Conservation (phyloP, 2,113 vertebrate genomes). For the Otolemur garnettii region DNA sequence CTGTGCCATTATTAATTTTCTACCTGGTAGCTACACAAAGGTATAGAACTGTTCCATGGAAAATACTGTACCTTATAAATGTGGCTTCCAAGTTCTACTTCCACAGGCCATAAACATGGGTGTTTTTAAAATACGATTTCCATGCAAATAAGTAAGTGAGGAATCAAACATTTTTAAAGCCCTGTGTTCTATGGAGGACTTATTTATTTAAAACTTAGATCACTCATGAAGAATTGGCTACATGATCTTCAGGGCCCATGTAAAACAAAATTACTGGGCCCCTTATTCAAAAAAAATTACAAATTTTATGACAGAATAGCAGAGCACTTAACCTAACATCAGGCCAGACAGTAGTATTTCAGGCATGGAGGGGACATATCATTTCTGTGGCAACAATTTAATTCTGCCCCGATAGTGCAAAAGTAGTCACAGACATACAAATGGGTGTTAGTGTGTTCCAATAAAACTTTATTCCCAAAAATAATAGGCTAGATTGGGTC, state of each 20-base stretch:
- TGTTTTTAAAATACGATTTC: not conserved
- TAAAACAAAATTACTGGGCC: not conserved
- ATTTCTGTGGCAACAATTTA: not conserved
- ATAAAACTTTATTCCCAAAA: not conserved
- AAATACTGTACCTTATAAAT: not conserved
- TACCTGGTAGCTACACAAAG: not conserved
- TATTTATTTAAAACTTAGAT: not conserved
- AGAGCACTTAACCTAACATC: not conserved
- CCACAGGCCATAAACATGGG: not conserved
- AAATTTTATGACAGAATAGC: not conserved
- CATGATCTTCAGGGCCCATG: not conserved
- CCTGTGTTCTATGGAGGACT: not conserved
- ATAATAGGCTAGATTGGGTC: not conserved
- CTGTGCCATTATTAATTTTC: not conserved
- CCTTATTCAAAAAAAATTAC: not conserved
- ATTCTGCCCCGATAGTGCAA: not conserved
- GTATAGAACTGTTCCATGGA: not conserved
- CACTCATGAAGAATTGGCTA: not conserved
- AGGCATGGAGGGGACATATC: not conserved
- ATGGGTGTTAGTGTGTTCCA: not conserved
- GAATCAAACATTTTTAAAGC: not conserved
- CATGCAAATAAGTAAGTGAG: not conserved
- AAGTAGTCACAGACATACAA: not conserved
- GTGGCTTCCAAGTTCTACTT: not conserved
- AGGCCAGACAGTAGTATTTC: not conserved